Evolutionary conservation across 2,888 invertebrate genomes (phyloP).

Genomic region (Chrysina gloriosa): DNA sequence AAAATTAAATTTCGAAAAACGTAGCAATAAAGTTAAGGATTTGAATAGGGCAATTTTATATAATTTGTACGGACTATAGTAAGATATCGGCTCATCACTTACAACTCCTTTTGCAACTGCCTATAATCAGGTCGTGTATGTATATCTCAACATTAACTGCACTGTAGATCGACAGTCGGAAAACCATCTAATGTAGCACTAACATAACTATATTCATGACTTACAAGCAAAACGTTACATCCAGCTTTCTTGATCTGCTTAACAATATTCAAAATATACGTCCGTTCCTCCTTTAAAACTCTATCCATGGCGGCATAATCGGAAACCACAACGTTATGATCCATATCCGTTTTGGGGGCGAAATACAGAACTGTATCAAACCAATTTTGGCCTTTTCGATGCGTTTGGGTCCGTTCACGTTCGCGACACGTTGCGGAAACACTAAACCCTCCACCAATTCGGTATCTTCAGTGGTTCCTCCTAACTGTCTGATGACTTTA

Average conservation of each 20-base stretch:
- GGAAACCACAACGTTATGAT: slow-evolving; percentile 94
- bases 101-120: no score
- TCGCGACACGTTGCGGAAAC: slow-evolving; percentile 89
- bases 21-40: no score
- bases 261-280: slow-evolving; percentile 97
- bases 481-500: slow-evolving; percentile 95
- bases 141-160: no score
- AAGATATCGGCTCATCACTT: no score
- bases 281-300: slow-evolving; percentile 95
- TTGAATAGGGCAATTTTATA: no score
- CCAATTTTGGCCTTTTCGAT: slow-evolving; percentile 99
- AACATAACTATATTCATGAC: slow-evolving; percentile 65
- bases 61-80: no score
- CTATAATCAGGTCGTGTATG: no score
- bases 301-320: slow-evolving; percentile 99
- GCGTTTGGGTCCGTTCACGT: slow-evolving; percentile 91
- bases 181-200: no score
- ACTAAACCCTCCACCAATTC: slow-evolving; percentile 96
- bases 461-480: slow-evolving; percentile 98
- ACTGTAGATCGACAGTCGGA: no score
- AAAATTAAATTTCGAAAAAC: no score
- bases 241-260: slow-evolving; percentile 99
- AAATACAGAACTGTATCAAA: slow-evolving; percentile 99
- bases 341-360: slow-evolving; percentile 99
- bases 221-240: slow-evolving; percentile 95